phyloP scores from a whole-genome alignment of 1,140 invertebrate species.

The Caenorhabditis latens region DNA sequence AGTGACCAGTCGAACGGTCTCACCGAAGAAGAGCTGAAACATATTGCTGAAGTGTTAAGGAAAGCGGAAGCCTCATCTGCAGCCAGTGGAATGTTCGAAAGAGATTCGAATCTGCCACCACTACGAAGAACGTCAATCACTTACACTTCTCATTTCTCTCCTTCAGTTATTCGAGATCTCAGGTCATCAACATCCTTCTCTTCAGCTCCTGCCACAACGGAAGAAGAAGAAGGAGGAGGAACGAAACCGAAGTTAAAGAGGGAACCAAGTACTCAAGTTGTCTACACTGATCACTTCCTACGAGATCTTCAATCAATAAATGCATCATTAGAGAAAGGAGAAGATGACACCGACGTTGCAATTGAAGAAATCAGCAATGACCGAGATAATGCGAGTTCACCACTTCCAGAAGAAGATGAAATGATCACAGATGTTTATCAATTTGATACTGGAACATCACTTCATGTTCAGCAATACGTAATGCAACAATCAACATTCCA shows the following conservation, averaged over 20 bases:
- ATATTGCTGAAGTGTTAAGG: conserved; percentile 53
- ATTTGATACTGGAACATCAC: conserved; percentile 2
- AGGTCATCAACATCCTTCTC: conserved; percentile 19
- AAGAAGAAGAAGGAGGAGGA: not conserved
- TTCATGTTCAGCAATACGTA: conserved; percentile 6
- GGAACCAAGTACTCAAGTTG: conserved; percentile 42
- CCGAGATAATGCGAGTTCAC: not conserved
- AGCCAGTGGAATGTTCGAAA: conserved; percentile 39
- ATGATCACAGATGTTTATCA: conserved; percentile 20
- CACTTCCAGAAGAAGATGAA: conserved; percentile 35
- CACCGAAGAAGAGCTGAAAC: conserved; percentile 57
- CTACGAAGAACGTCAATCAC: conserved; percentile 42
- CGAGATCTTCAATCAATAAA: conserved; percentile 45
- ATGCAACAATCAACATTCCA: conserved; percentile 44
- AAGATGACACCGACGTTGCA: not conserved
- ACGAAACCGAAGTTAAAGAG: not conserved
- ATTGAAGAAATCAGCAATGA: not conserved
- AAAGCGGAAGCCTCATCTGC: conserved; percentile 39
- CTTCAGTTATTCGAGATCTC: conserved; percentile 10
- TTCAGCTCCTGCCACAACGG: not conserved
- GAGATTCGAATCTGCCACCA: conserved; percentile 29
- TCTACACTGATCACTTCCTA: conserved; percentile 35
- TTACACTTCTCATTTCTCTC: conserved; percentile 49
- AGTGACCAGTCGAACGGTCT: not conserved
- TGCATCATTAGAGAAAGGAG: conserved; percentile 25